Evolutionary conservation across 2,113 vertebrate genomes (phyloP), one percentile per base, ranked within the genome.

Genomic region (Pterocles gutturalis): DNA sequence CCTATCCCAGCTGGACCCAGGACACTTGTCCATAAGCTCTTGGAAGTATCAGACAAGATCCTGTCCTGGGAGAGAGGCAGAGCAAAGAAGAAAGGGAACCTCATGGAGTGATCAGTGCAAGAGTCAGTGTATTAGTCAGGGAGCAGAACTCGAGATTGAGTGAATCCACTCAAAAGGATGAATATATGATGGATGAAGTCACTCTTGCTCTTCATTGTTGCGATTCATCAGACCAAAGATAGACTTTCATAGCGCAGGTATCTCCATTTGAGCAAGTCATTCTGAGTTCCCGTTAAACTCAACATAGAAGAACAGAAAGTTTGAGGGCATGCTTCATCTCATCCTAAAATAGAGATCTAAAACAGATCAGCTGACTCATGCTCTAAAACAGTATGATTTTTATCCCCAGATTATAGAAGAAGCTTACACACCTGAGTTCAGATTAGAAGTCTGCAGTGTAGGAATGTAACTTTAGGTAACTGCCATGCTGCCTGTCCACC

Each of bases 311-410:
- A 95, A 75, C n/a, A 92, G 83, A 84, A 90, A 46, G 79, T 70
- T 62, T 17, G 83, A 89, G 67, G 80, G 21, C 80, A 89, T 54
- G 80, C 83, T 91, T 93, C 86, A 92, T 89, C 76, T 96, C 71
- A 69, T 92, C 94, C 91, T 60, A 38, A 96, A 97, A 96, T 84
- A 97, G 96, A 94, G 48, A 83, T 71, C 60, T 92, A 2, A 49
- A 94, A 70, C 21, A 78, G 72, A 95, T 91, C 83, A 96, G 91
- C 91, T 96, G 95, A 95, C 80, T 96, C 91, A 94, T 48, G 91
- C 60, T 91, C 91, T 84, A 19, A 75, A 86, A 81, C 55, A 46
- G 43, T 21, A 53, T 13, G 64, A 43, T 29, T 93, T 66, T 36
- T 43, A 51, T 91, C 76, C 76, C 65, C 46, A 46, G 72, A 89